A percentile compares a stretch with the other conserved stretches of the same genome.
Conservation (phyloP, 2,113 vertebrate species). For the Rhinichthys klamathensis region DNA sequence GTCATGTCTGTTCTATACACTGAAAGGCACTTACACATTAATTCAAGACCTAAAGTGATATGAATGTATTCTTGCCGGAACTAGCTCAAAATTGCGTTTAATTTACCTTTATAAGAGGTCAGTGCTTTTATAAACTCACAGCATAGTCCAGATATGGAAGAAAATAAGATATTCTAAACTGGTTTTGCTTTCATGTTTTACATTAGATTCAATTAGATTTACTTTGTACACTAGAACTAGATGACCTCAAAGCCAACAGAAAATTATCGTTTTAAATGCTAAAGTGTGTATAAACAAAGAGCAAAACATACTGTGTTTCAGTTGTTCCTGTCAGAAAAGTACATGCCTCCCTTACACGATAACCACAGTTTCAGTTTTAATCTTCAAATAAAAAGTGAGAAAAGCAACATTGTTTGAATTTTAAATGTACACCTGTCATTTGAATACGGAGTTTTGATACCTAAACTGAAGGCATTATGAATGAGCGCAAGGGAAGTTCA, state of each 20-base stretch:
- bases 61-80: too few species aligned
- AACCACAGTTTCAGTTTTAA: background rate
- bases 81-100: too few species aligned
- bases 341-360: background rate
- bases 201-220: background rate
- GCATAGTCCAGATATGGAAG: too few species aligned
- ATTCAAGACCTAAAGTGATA: too few species aligned
- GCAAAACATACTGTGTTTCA: background rate
- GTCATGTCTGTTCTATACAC: too few species aligned
- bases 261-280: background rate
- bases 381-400: background rate
- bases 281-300: background rate
- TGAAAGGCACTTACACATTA: too few species aligned
- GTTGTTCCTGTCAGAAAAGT: background rate
- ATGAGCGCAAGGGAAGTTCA: background rate
- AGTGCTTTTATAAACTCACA: too few species aligned
- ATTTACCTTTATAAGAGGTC: too few species aligned
- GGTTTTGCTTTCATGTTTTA: background rate
- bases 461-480: background rate
- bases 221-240: background rate
- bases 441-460: too few species aligned
- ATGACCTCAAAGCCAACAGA: background rate
- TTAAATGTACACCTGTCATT: background rate
- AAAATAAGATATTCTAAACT: background rate
- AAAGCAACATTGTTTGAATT: background rate